Base-by-base conservation (phyloP, 1,140 invertebrate genomes). In the Oreohelix idahoensis region DNA sequence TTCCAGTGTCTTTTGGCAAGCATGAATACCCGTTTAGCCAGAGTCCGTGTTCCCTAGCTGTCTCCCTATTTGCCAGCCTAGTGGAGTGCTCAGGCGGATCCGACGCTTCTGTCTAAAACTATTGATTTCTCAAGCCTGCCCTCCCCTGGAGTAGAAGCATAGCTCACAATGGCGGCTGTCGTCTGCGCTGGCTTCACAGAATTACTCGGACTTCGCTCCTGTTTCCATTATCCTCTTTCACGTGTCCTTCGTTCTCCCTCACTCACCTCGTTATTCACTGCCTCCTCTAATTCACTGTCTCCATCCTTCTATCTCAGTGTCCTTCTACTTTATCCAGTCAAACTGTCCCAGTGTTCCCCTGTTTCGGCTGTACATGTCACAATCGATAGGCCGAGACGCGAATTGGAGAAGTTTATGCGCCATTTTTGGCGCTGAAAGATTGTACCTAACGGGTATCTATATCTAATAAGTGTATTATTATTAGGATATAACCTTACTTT, bases 1-100 rank as follows among this genome's bases (percentile, higher is more conserved):
- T 76, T 35, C 38, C 71, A 45, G 45, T 66, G 63, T 66, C 63
- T 66, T n/a, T 66, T 66, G 63, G 63, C 63, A 2, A 0, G 63
- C 63, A 32, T 66, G 63, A 29, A 17, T 66, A 17, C 63, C 29
- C 5, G 63, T 66, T 66, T 29, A 66, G 29, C n/a, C 63, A 35
- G n/a, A 23, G 20, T 10, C 11, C n/a, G 29, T 0, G 63, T 10
- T 15, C 11, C 63, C 63, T 66, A 4, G 42, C 39, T 35, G 74
- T 13, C 45, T 49, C 13, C 74, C 45, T 76, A 76, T 76, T 76
- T 76, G 74, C 74, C 74, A 76, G 74, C 15, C 74, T 29, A 51
- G 38, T 76, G 39, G 29, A 76, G 42, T 13, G 29, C 1, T 76
- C 74, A 76, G 39, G 39, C 45, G 4, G 74, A 51, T 29, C 45